A percentile compares a stretch with the other conserved stretches of the same genome.
Conservation (phyloP, 2,113 vertebrate genomes). For the Chiloscyllium plagiosum region DNA sequence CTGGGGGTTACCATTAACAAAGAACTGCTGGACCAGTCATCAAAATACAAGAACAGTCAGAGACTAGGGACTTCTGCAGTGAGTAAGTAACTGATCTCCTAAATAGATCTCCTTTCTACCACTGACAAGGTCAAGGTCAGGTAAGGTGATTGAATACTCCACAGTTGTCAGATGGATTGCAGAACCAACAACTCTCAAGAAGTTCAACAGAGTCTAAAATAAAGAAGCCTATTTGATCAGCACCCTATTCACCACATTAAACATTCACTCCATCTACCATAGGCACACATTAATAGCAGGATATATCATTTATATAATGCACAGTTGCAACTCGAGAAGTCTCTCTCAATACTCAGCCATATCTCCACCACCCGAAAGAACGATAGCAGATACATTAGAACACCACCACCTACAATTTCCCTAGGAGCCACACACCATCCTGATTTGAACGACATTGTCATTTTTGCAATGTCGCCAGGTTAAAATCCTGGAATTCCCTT, state of each 20-base stretch:
- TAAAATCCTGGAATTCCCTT: background rate
- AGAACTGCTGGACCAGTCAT: too few species aligned
- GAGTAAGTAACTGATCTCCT: background rate
- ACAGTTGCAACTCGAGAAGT: background rate
- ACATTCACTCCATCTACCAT: background rate
- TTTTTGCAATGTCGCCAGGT: background rate
- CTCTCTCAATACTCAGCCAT: too few species aligned
- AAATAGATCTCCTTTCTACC: background rate
- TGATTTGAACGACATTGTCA: background rate
- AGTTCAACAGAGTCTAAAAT: background rate
- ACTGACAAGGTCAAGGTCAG: background rate
- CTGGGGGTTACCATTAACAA: background rate
- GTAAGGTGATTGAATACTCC: background rate
- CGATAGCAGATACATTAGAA: background rate
- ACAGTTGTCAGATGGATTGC: background rate
- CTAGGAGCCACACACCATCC: background rate
- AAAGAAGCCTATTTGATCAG: background rate
- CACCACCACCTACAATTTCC: background rate
- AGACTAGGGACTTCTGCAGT: background rate
- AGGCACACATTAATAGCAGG: background rate
- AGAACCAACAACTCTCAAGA: background rate
- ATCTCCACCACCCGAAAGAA: too few species aligned
- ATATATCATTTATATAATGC: background rate
- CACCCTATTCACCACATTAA: background rate
- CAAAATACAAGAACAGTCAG: too few species aligned